Conservation (phyloP, 1,140 invertebrate genomes). For the Centruroides vittatus region DNA sequence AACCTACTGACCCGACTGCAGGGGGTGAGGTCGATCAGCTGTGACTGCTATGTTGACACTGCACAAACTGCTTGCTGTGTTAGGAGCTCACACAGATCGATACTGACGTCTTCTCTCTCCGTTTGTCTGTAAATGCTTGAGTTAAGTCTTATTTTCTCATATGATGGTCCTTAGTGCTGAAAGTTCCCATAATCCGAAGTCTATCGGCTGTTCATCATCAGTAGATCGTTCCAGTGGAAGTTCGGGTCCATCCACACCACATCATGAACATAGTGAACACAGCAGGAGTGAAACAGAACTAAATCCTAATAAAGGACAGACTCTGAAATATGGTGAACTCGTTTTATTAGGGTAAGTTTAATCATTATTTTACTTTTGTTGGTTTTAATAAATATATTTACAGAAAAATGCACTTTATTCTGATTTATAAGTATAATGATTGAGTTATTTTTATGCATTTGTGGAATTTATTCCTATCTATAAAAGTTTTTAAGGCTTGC, state of each 20-base stretch:
- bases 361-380: slow-evolving; percentile 2
- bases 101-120: too few relatives aligned
- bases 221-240: slow-evolving; percentile 14
- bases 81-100: too few relatives aligned
- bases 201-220: slow-evolving; percentile 9
- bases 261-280: slow-evolving; percentile 10
- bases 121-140: too few relatives aligned
- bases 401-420: background rate
- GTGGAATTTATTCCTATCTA: too few relatives aligned
- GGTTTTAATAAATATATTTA: background rate
- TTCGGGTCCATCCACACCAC: slow-evolving; percentile 15
- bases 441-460: too few relatives aligned
- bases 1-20: too few relatives aligned
- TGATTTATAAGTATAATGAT: background rate
- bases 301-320: slow-evolving; percentile 8
- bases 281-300: slow-evolving; percentile 4
- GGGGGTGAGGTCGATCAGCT: too few relatives aligned
- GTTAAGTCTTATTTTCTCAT: background rate
- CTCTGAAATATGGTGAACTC: slow-evolving; percentile 60
- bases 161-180: slow-evolving; percentile 6
- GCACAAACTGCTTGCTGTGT: too few relatives aligned
- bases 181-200: slow-evolving; percentile 11
- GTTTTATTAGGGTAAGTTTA: slow-evolving; percentile 74
- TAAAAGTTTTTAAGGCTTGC: too few relatives aligned
- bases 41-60: too few relatives aligned